phyloP scores from a whole-genome alignment of 2,888 invertebrate genomes.

The Eupeodes latifasciatus region DNA sequence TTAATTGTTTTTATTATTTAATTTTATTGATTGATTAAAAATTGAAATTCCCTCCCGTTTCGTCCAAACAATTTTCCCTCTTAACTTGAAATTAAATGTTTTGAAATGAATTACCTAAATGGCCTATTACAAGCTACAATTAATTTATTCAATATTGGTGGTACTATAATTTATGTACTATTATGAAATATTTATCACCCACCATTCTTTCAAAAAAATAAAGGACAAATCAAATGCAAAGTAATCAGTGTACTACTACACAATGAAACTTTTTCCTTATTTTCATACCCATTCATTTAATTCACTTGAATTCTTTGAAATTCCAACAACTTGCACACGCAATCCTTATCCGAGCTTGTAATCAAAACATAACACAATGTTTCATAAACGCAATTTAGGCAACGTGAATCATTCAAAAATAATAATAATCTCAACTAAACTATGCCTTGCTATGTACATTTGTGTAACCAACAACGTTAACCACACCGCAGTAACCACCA shows the following conservation, averaged over 20 bases:
- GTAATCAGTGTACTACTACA: background rate
- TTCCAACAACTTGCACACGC: conserved; percentile 13
- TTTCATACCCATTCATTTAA: background rate
- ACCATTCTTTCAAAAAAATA: background rate
- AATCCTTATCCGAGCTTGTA: background rate
- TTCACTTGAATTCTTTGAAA: background rate
- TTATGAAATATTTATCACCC: no score
- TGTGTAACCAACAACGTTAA: background rate
- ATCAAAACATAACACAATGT: conserved; percentile 40
- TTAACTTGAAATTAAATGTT: background rate
- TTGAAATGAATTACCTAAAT: background rate
- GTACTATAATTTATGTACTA: no score
- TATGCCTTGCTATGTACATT: conserved; percentile 7
- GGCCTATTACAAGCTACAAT: background rate
- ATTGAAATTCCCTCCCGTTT: no score
- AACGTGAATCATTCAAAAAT: conserved; percentile 21
- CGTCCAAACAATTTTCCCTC: no score
- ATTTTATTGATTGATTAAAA: no score
- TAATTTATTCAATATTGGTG: background rate
- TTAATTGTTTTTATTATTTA: background rate
- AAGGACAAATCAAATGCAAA: background rate
- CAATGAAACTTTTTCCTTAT: background rate
- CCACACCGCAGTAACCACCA: background rate
- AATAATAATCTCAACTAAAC: conserved; percentile 9
- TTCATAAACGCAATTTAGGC: conserved; percentile 23